Conservation (phyloP, 2,888 invertebrate genomes). For the Cacoxenus indagator region DNA sequence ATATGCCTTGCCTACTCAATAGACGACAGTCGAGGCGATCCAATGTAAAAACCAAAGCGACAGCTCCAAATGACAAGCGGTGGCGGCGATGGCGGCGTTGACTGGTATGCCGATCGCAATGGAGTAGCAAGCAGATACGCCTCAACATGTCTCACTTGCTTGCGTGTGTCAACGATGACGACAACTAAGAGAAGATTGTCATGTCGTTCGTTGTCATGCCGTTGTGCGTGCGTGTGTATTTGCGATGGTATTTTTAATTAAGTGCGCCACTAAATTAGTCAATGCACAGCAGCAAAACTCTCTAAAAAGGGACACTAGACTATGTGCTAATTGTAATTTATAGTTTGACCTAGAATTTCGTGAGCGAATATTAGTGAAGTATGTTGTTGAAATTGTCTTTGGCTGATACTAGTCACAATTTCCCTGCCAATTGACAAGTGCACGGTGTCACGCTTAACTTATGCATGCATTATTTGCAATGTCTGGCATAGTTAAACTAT, state of each 20-base stretch:
- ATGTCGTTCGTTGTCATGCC: constrained; percentile 36
- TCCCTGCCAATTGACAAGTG: not conserved
- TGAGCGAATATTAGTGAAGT: not conserved
- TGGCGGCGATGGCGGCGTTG: not conserved
- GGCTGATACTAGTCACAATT: constrained; percentile 8
- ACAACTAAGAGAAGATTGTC: constrained; percentile 25
- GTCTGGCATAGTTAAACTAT: too few species aligned
- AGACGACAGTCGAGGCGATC: not conserved
- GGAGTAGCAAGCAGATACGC: constrained; percentile 16
- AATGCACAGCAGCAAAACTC: constrained; percentile 19
- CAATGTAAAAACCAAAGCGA: not conserved
- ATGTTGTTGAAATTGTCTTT: too few species aligned
- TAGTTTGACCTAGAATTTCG: constrained; percentile 59
- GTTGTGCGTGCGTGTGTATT: constrained; percentile 26
- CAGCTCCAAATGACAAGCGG: constrained; percentile 20
- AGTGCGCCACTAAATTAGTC: constrained; percentile 64
- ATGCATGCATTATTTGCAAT: too few species aligned
- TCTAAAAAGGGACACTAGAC: not conserved
- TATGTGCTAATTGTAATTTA: constrained; percentile 44
- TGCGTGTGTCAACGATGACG: constrained; percentile 30
- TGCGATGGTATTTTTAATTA: constrained; percentile 53
- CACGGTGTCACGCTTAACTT: not conserved
- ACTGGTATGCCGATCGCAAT: not conserved
- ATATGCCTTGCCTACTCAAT: not conserved
- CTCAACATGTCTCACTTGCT: constrained; percentile 36